phyloP scores from a whole-genome alignment of 2,888 invertebrate genomes.

The Polyommatus iphigenia region DNA sequence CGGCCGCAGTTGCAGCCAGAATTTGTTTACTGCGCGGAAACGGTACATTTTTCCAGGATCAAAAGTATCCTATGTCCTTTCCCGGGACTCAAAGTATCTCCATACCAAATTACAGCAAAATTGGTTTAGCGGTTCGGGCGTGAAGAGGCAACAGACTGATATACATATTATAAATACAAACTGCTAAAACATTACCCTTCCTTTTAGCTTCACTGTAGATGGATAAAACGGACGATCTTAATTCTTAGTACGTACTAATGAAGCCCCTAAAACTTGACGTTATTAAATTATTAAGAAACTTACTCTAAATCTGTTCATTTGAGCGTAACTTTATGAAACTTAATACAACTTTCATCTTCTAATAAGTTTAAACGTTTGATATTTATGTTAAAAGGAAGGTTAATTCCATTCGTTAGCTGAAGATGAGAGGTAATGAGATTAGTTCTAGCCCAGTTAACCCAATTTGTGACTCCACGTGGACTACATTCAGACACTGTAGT shows the following conservation, averaged over 20 bases:
- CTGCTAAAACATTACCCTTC: too few species aligned
- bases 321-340: neutral
- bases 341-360: neutral
- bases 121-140: too few species aligned
- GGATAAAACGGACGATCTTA: neutral
- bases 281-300: neutral
- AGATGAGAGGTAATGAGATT: neutral
- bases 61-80: too few species aligned
- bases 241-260: neutral
- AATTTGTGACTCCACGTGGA: neutral
- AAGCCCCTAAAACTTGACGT: neutral
- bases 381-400: neutral
- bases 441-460: constrained; percentile 10
- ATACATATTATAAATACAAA: too few species aligned
- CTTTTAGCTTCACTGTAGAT: too few species aligned
- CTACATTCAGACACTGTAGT: neutral
- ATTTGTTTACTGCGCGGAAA: too few species aligned
- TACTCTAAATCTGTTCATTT: neutral
- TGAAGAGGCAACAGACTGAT: too few species aligned
- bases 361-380: neutral
- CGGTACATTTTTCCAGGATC: too few species aligned
- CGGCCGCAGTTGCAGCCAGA: too few species aligned
- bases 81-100: too few species aligned
- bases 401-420: constrained; percentile 5
- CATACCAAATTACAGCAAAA: neutral